A percentile compares a stretch with the other conserved stretches of the same genome.
These are phyloP conservation scores for Lordiphosa clarofinis DNA, from an alignment of 1,140 invertebrate species.

Conservation along the genomic window DNA sequence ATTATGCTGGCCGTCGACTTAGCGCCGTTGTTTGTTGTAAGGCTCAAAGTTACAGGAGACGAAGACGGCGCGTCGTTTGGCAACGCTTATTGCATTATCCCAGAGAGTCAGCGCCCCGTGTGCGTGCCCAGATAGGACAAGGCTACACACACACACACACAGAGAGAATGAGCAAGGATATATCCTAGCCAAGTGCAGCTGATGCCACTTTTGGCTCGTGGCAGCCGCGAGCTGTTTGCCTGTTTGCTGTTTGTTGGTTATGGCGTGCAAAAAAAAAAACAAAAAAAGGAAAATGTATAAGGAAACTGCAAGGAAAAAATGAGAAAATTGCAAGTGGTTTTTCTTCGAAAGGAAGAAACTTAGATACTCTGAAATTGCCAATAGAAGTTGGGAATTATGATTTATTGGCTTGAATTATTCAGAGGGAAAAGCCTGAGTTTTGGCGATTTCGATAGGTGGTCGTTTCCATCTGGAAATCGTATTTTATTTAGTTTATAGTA, in stretches of 20 bases:
- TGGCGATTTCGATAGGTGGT: too few relatives aligned
- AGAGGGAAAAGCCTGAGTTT: too few relatives aligned
- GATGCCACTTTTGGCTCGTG: constrained; percentile 73
- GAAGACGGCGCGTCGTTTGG: constrained; percentile 48
- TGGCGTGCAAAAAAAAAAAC: constrained; percentile 30
- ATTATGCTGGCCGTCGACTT: constrained; percentile 33
- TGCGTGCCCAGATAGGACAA: constrained; percentile 39
- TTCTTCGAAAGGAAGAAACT: constrained; percentile 1
- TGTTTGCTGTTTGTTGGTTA: constrained; percentile 55
- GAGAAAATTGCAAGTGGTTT: not conserved
- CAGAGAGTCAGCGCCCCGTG: constrained; percentile 33
- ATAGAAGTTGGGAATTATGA: not conserved
- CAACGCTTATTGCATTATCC: constrained; percentile 74
- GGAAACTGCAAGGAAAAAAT: constrained; percentile 22
- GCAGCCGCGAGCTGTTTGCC: constrained; percentile 64
- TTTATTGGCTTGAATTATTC: too few relatives aligned
- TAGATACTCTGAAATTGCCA: constrained; percentile 22
- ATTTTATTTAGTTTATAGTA: too few relatives aligned
- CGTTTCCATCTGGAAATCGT: too few relatives aligned
- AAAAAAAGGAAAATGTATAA: constrained; percentile 30
- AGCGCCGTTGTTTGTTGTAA: constrained; percentile 48
- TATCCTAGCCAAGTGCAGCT: constrained; percentile 72
- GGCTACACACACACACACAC: not conserved
- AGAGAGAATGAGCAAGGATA: constrained; percentile 32
- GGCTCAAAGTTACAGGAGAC: constrained; percentile 54